phyloP scores from a whole-genome alignment of 2,113 vertebrate species.

The Urocynchramus pylzowi region DNA sequence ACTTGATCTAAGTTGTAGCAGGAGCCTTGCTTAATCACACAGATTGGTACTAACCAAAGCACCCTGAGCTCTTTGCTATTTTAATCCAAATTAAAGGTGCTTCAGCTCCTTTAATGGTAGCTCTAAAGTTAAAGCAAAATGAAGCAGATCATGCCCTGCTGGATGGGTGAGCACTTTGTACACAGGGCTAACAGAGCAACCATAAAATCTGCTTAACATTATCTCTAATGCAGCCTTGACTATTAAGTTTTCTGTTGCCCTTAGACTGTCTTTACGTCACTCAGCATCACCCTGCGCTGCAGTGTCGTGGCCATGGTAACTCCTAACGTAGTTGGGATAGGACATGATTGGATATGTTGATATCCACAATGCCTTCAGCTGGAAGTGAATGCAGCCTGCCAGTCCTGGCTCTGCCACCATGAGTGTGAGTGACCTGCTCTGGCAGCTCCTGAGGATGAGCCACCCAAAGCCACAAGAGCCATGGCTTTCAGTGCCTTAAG shows the following conservation, averaged over 20 bases:
- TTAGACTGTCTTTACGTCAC: background rate
- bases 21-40: background rate
- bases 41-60: background rate
- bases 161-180: background rate
- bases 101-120: background rate
- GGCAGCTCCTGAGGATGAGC: background rate
- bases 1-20: background rate
- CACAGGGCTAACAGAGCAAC: background rate
- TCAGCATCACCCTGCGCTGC: background rate
- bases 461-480: background rate
- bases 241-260: background rate
- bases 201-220: fast-evolving
- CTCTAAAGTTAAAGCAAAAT: background rate
- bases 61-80: background rate
- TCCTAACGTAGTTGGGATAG: background rate
- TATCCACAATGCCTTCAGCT: background rate
- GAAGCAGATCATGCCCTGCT: background rate
- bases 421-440: background rate
- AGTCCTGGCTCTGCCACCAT: fast-evolving
- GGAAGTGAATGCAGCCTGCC: background rate
- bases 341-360: background rate
- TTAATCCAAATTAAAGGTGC: background rate
- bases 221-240: background rate
- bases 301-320: background rate
- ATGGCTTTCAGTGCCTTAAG: background rate